A percentile compares a stretch with the other conserved stretches of the same genome.
Evolutionary conservation across 2,888 invertebrate genomes (phyloP).

Genomic region (Agrilus cyanescens): DNA sequence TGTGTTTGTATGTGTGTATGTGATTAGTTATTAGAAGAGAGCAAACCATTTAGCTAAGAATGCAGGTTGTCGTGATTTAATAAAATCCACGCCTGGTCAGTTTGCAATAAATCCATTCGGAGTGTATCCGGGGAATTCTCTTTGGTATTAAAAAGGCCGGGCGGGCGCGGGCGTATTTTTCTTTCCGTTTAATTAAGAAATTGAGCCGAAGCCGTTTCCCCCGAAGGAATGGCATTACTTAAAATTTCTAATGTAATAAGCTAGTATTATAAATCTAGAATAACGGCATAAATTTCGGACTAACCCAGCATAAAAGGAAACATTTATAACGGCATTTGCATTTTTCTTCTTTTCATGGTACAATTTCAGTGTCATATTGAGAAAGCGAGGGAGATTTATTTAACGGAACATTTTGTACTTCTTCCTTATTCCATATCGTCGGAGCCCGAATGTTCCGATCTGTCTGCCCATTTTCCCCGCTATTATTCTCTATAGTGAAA

Average conservation of each 20-base stretch:
- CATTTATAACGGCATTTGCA: conserved; percentile 25
- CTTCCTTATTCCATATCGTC: conserved; percentile 13
- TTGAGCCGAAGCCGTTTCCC: too few relatives aligned
- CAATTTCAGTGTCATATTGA: conserved; percentile 21
- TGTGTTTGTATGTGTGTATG: too few relatives aligned
- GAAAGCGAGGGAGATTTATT: conserved; percentile 9
- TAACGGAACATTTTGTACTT: conserved; percentile 9
- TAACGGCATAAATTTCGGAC: conserved; percentile 22
- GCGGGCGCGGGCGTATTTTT: conserved; percentile 10
- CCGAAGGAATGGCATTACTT: too few relatives aligned
- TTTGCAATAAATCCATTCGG: too few relatives aligned
- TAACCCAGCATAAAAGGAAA: conserved; percentile 22
- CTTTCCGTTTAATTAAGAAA: conserved; percentile 15
- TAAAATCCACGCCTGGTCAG: too few relatives aligned
- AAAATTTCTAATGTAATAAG: conserved; percentile 4
- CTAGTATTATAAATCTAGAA: conserved; percentile 11
- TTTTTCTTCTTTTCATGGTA: conserved; percentile 22
- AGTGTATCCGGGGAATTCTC: too few relatives aligned
- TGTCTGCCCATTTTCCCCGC: too few relatives aligned
- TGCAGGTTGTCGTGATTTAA: too few relatives aligned
- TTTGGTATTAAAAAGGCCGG: too few relatives aligned
- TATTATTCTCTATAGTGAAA: too few relatives aligned
- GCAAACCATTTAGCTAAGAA: too few relatives aligned
- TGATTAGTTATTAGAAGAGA: too few relatives aligned
- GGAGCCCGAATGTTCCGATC: conserved; percentile 6